Evolutionary conservation across 2,888 invertebrate genomes (phyloP).

Genomic region (Andrena praecox): DNA sequence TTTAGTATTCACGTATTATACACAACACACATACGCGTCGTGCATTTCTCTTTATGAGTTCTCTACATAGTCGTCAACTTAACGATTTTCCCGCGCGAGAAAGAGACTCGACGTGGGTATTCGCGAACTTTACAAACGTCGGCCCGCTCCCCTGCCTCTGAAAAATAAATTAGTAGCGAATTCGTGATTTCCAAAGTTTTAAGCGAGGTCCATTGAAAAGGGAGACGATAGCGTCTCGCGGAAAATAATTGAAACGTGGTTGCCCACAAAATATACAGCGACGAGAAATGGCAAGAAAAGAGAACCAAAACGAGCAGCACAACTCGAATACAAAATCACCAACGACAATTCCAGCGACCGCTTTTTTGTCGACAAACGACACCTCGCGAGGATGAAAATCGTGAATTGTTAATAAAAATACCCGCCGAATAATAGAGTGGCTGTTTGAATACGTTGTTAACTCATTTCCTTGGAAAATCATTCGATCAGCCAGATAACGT

Average conservation of each 20-base stretch:
- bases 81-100: conserved; percentile 49
- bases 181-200: neutral
- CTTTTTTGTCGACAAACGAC: neutral
- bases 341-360: neutral
- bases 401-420: neutral
- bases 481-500: conserved; percentile 66
- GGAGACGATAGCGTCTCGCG: neutral
- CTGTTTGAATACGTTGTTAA: conserved; percentile 59
- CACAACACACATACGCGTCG: conserved; percentile 27
- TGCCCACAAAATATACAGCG: neutral
- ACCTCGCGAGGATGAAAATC: neutral
- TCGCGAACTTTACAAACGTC: neutral
- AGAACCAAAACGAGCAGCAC: neutral
- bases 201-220: neutral
- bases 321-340: neutral
- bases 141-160: neutral
- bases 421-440: conserved; percentile 18
- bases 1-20: conserved; percentile 57
- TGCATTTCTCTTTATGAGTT: conserved; percentile 61
- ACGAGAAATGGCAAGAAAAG: neutral
- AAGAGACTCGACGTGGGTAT: conserved; percentile 19
- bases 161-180: neutral
- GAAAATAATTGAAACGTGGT: neutral
- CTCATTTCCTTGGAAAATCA: conserved; percentile 65
- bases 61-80: conserved; percentile 56